Evolutionary conservation across 2,113 vertebrate species (phyloP).

Genomic region (Ammodramus savannarum): DNA sequence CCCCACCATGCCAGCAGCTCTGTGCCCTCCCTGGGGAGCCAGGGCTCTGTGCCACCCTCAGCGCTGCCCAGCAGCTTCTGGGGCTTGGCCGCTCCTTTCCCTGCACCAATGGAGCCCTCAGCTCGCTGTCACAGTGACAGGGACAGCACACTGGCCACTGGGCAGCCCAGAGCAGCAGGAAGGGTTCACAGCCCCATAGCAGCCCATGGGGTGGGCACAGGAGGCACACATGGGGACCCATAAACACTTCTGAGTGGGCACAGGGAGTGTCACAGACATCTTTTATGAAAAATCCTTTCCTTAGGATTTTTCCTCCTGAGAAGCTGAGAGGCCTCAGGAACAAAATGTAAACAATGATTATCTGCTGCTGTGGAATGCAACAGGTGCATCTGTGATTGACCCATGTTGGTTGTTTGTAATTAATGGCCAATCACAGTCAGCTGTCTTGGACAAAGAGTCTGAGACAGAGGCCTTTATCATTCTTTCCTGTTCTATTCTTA

Average conservation of each 20-base stretch:
- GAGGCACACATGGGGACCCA: background rate
- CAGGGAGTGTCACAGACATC: too few relatives aligned
- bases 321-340: too few relatives aligned
- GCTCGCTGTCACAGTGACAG: background rate
- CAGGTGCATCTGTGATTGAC: too few relatives aligned
- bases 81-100: background rate
- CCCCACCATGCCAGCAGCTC: fast-evolving
- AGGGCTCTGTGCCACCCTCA: background rate
- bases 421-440: too few relatives aligned
- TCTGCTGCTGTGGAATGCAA: too few relatives aligned
- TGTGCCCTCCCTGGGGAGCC: background rate
- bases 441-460: too few relatives aligned
- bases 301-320: too few relatives aligned
- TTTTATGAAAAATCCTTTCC: too few relatives aligned
- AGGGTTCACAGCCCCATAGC: background rate
- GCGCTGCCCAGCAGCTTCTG: background rate
- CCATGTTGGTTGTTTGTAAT: too few relatives aligned
- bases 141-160: fast-evolving
- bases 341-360: too few relatives aligned
- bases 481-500: too few relatives aligned
- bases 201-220: background rate
- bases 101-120: background rate
- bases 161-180: background rate
- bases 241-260: fast-evolving
- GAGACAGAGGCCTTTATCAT: too few relatives aligned